Base-by-base conservation (phyloP, 2,113 vertebrate species). In the Heterotilapia buettikoferi region DNA sequence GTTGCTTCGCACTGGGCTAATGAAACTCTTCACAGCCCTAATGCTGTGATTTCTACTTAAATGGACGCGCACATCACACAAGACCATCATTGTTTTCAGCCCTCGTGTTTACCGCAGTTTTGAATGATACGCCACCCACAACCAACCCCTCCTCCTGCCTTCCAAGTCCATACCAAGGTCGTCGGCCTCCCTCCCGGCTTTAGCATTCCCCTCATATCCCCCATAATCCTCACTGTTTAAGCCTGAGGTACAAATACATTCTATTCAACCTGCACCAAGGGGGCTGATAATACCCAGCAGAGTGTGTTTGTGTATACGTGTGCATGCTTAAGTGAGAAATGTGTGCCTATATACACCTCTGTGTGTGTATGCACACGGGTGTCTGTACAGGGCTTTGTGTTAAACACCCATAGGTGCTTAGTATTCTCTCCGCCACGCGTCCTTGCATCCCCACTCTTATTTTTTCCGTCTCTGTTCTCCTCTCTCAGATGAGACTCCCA, bases 341-440 rank as follows among this genome's bases (percentile, higher is more conserved):
- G 90, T 92, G 88, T 87, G 89, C 82, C 88, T 91, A 92, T 43
- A 85, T 90, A 88, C 92, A 86, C 85, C 84, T 89, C 50, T 89
- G 63, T 40, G 68, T 61, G 36, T 18, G 85, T 6, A 47, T 38
- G 82, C 29, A 18, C 71, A 52, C 40, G 10, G 13, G 54, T n/a
- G 57, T 84, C 83, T 90, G 90, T 82, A 87, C 61, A n/a, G 82
- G 89, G 90, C 90, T 94, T 94, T 95, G 89, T 95, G 88, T 94
- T 91, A 92, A 95, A 95, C 93, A 93, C 94, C 92, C 96, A 92
- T 88, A 63, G 79, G 92, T 96, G 95, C 91, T 96, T 96, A 96
- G 95, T 97, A 97, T 96, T 96, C 96, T 93, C 91, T 89, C 86
- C 86, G 66, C 93, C 93, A 86, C 83, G 80, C 84, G 94, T 94